A percentile compares a stretch with the other conserved stretches of the same genome.
These are phyloP conservation scores for Heliconius hewitsoni DNA, from an alignment of 1,140 invertebrate genomes.

Conservation along the genomic window DNA sequence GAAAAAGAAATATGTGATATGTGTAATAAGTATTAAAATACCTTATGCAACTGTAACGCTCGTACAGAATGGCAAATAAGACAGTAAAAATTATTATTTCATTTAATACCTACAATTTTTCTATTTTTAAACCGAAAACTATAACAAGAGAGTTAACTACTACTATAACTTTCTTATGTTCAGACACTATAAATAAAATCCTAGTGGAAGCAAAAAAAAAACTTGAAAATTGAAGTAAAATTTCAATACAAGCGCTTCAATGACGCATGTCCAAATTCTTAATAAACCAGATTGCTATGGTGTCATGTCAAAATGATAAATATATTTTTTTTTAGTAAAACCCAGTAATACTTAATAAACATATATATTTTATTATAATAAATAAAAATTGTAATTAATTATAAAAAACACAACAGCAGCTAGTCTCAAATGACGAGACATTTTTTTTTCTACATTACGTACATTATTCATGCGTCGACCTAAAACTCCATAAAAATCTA, in stretches of 20 bases:
- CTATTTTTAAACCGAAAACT: no score
- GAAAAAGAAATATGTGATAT: neutral
- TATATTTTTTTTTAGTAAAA: neutral
- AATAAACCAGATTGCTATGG: constrained; percentile 36
- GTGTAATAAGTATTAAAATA: neutral
- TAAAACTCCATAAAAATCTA: constrained; percentile 1
- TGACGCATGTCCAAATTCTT: constrained; percentile 46
- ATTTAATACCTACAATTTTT: no score
- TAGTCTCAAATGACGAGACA: neutral
- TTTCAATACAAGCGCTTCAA: neutral
- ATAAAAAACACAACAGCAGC: neutral
- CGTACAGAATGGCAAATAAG: no score
- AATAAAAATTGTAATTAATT: neutral
- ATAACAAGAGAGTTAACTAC: no score
- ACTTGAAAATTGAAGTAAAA: neutral
- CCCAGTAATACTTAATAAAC: no score
- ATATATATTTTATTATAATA: no score
- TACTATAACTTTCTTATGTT: no score
- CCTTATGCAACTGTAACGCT: neutral
- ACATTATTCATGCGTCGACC: constrained; percentile 13
- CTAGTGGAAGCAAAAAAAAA: neutral
- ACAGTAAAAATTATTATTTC: no score
- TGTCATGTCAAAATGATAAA: neutral
- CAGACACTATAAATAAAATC: neutral
- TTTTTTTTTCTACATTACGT: neutral